These are phyloP conservation scores for Microchrysa polita DNA, from an alignment of 2,888 invertebrate genomes.

Conservation along the genomic window DNA sequence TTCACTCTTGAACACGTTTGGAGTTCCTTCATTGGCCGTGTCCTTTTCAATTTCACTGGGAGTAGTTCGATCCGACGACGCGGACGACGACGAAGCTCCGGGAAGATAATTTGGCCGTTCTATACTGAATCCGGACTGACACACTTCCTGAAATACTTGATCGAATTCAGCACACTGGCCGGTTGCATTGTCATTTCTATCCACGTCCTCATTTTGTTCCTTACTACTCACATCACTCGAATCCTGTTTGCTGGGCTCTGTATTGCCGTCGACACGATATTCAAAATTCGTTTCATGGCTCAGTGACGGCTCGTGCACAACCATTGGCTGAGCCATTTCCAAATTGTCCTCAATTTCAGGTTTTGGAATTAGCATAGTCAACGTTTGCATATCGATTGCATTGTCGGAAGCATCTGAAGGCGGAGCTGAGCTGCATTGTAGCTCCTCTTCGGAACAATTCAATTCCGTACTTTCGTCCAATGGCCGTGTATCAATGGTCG, in stretches of 20 bases:
- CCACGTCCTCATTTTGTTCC: not conserved
- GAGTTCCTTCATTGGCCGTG: not conserved
- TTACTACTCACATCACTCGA: not conserved
- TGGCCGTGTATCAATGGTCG: not conserved
- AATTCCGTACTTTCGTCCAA: not conserved
- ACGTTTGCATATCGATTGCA: slow-evolving; percentile 11
- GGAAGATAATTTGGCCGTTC: not conserved
- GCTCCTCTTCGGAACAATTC: not conserved
- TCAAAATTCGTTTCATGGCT: slow-evolving; percentile 34
- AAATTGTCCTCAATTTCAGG: slow-evolving; percentile 19
- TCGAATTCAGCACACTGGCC: slow-evolving; percentile 34
- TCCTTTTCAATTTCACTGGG: not conserved
- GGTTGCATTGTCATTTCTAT: not conserved
- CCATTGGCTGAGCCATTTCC: slow-evolving; percentile 45
- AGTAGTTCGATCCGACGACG: not conserved
- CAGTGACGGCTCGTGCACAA: slow-evolving; percentile 47
- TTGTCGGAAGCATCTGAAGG: slow-evolving; percentile 11
- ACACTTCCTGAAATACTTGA: slow-evolving; percentile 26
- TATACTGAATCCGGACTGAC: not conserved
- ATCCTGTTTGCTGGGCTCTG: not conserved
- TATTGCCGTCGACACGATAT: not conserved
- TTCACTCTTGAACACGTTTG: not conserved
- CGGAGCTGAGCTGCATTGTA: not conserved
- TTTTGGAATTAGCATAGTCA: not conserved
- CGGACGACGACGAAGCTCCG: not conserved